Evolutionary conservation across 2,888 invertebrate genomes (phyloP), one percentile per base, ranked within the genome.

Genomic region (Falcaria lacertinaria): DNA sequence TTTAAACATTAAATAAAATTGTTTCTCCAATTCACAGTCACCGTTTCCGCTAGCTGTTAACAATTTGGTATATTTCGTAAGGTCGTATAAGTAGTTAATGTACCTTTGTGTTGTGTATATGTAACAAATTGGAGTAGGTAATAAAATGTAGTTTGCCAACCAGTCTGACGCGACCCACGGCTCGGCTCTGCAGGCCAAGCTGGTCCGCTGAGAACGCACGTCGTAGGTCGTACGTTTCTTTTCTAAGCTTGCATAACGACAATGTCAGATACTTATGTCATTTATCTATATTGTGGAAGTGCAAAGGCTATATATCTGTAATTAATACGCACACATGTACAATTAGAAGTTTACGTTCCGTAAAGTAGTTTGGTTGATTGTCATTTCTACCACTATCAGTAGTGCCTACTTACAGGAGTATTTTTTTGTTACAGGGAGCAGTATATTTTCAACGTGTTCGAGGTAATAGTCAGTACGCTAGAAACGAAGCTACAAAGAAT

Each of bases 401-500:
- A 19, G 19, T 19, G 6, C 19, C 6, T 4, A 19, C 6, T 25
- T n/a, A 33, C 2, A 8, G 34, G 41, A 4, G 43, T 38, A 64
- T 56, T 58, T 57, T 57, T 79, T 84, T 88, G 75, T 92, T 92
- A 50, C 93, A 96, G 96, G 82, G 96, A 96, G 80, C 95, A 96
- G 79, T 96, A 96, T 78, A 91, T 96, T 52, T 94, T 96, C 84
- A 95, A 95, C 76, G 95, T 97, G 43, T 96, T 97, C 84, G 96
- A 96, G 82, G 95, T 96, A 42, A 96, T 97, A 57, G 96, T 96
- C 46, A 95, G 96, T 60, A 96, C 96, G 17, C 83, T 96, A 60
- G 96, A 97, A 78, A 95, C 95, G 4, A 96, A 96, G 86, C 88
- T 97, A 11, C 95, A 96, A 74, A 91, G 96, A 58, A 96, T 97